These are phyloP conservation scores for Silurus aristotelis DNA, from an alignment of 2,797 vertebrate genomes.

Conservation along the genomic window DNA sequence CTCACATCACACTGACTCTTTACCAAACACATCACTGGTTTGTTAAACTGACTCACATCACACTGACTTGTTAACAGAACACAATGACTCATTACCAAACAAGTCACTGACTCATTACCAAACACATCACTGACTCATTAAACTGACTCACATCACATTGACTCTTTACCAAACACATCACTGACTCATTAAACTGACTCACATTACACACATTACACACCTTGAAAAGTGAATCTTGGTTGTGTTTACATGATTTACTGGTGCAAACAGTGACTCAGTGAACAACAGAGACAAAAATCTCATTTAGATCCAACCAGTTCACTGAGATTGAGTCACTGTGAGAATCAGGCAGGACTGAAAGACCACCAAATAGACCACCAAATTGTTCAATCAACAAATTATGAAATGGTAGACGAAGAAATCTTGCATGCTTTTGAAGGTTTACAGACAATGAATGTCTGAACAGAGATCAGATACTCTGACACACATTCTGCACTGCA, in stretches of 20 bases:
- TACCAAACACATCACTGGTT: no score
- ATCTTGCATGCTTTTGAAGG: not conserved
- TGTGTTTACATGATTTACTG: not conserved
- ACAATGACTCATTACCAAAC: no score
- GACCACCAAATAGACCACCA: not conserved
- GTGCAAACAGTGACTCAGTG: not conserved
- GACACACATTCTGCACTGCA: conserved; percentile 17
- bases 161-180: not conserved
- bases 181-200: no score
- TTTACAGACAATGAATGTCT: conserved; percentile 5
- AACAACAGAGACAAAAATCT: not conserved
- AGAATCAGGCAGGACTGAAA: not conserved
- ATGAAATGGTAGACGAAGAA: not conserved
- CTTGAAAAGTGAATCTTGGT: not conserved
- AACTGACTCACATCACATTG: no score
- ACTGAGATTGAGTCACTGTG: not conserved
- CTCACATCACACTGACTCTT: not conserved
- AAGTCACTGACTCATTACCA: no score
- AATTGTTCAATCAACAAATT: not conserved
- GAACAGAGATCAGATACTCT: conserved; percentile 3
- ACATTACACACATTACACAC: no score
- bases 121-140: no score
- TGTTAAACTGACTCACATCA: no score
- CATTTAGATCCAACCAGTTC: not conserved
- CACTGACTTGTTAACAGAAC: no score